Percentiles rank a stretch among this genome's conserved stretches.
phyloP scores from a whole-genome alignment of 2,888 invertebrate species.

The Sericinus montela region DNA sequence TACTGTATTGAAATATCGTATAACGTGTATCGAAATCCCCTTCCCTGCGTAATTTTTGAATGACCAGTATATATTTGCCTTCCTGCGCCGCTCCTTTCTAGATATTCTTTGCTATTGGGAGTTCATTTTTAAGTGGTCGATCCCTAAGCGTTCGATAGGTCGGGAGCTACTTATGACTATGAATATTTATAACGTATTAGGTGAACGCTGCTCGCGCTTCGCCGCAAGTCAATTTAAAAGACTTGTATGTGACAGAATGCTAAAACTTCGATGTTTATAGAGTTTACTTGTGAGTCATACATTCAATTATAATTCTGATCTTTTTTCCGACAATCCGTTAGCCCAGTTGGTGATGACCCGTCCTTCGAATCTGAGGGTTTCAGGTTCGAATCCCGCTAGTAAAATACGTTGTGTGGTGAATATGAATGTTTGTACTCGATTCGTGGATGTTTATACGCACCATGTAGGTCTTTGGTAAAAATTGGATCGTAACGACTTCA shows the following conservation, averaged over 20 bases:
- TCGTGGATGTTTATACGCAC: no score
- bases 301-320: no score
- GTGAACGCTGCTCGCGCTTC: conserved; percentile 43
- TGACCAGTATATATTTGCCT: background rate
- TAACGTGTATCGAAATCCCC: background rate
- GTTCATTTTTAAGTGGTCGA: conserved; percentile 32
- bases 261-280: background rate
- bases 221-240: conserved; percentile 28
- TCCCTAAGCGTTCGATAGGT: conserved; percentile 65
- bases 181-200: conserved; percentile 77
- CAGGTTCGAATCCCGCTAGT: no score
- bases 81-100: background rate
- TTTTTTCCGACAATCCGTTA: no score
- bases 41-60: background rate
- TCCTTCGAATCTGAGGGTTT: no score
- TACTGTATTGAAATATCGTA: conserved; percentile 47
- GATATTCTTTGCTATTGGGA: conserved; percentile 12
- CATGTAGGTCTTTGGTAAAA: no score
- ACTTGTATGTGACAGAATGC: background rate
- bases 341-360: no score
- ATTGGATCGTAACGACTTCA: no score
- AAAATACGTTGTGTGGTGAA: no score
- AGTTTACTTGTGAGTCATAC: no score
- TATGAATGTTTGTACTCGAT: no score
- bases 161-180: conserved; percentile 70